Evolutionary conservation across 35 echinoderm and acorn worm genomes (phyloP).

Genomic region (Stichopus chloronotus): DNA sequence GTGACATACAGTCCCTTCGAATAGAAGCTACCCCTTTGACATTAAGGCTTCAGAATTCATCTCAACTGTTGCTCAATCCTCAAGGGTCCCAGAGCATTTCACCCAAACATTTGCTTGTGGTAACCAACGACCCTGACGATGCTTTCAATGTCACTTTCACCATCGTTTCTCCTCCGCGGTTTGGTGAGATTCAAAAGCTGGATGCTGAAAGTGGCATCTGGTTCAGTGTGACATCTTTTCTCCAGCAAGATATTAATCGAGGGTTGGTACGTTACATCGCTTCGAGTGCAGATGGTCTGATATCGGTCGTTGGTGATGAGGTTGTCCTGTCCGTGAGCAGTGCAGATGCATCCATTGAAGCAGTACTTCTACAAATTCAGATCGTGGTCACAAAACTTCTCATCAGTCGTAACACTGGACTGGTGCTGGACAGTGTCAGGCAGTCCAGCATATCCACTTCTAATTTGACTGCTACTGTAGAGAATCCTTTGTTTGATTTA

Average conservation of each 20-base stretch:
- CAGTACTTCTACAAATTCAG: conserved; percentile 65
- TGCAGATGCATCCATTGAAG: conserved; percentile 61
- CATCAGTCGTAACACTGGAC: conserved; percentile 74
- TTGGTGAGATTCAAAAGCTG: conserved; percentile 78
- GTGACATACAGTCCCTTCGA: conserved; percentile 78
- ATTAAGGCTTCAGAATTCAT: conserved; percentile 67
- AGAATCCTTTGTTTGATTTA: conserved; percentile 53
- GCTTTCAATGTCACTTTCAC: conserved; percentile 64
- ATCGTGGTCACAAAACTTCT: conserved; percentile 77
- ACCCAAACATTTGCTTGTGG: conserved; percentile 60
- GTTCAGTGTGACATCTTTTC: conserved; percentile 57
- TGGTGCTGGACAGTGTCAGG: conserved; percentile 70
- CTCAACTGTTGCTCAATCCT: conserved; percentile 74
- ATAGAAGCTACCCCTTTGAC: conserved; percentile 75
- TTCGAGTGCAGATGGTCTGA: conserved; percentile 33
- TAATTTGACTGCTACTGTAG: conserved; percentile 69
- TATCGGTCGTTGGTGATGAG: conserved; percentile 57
- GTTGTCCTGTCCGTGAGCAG: conserved; percentile 68
- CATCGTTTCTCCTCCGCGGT: conserved; percentile 55
- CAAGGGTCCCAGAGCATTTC: conserved; percentile 51
- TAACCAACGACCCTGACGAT: conserved; percentile 78
- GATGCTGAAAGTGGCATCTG: conserved; percentile 52
- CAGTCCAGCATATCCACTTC: conserved; percentile 63
- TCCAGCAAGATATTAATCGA: conserved; percentile 66
- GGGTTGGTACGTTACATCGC: conserved; percentile 70